Percentiles rank a stretch among this genome's conserved stretches.
These are phyloP conservation scores for Escarpia spicata DNA, from an alignment of 2,888 invertebrate species.

Conservation along the genomic window DNA sequence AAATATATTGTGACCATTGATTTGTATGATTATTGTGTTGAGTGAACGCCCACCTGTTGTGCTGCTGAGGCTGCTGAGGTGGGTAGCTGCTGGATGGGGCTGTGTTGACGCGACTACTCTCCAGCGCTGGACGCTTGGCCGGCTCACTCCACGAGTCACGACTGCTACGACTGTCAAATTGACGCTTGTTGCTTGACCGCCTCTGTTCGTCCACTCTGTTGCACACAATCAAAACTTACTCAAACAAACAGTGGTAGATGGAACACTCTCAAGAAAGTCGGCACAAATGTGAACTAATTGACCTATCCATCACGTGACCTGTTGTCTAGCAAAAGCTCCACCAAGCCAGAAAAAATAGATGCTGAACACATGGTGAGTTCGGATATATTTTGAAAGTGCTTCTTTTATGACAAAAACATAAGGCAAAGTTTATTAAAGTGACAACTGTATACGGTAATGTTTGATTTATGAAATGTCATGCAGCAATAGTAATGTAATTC, in stretches of 20 bases:
- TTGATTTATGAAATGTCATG: no score
- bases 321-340: no score
- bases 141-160: constrained; percentile 10
- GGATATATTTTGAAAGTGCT: no score
- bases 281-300: not conserved
- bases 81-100: not conserved
- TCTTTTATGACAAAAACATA: no score
- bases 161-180: not conserved
- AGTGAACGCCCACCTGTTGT: not conserved
- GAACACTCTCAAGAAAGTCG: not conserved
- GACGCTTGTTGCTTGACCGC: not conserved
- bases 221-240: not conserved
- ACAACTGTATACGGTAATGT: no score
- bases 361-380: no score
- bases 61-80: not conserved
- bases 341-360: no score
- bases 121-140: not conserved
- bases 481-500: no score
- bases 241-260: not conserved
- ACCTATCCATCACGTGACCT: no score
- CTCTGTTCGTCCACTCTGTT: not conserved
- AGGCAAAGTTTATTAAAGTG: no score
- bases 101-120: not conserved
- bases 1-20: not conserved
- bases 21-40: no score